Evolutionary conservation across 2,888 invertebrate species (phyloP), one percentile per base, ranked within the genome.

Genomic region (Clanis bilineata): DNA sequence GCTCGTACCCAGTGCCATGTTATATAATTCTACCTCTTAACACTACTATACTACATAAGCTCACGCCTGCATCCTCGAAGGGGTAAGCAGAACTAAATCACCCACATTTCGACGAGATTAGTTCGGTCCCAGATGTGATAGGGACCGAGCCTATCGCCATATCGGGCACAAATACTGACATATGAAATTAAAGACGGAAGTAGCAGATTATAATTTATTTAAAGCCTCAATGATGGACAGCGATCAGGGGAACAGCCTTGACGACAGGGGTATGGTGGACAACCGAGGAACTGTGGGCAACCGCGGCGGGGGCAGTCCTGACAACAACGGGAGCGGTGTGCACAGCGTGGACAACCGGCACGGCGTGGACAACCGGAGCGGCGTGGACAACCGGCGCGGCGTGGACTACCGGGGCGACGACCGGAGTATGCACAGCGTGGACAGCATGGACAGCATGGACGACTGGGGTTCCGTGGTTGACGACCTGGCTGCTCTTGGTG

Each of bases 401-500:
- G 10, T 80, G 77, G 2, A 89, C 86, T n/a, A 83, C 77, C n/a
- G 82, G 82, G 36, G 87, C 76, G 32, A 59, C 55, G 23, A 78
- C 63, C 6, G 76, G 65, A 10, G 77, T 74, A 15, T 79, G 75
- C 10, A 88, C 80, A 25, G 84, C 77, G 28, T 81, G 80, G 54
- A 85, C 73, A 23, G 82, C 73, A 62, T 81, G 82, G 25, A 58
- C 80, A 5, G 83, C 68, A 63, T 85, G 85, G 0, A 86, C 82
- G 1, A 86, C 69, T 0, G 88, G 85, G 7, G 83, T 71, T 36
- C 90, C 90, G 57, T 90, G 90, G 86, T 88, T 86, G 12, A 91
- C 90, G 1, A 89, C 76, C 68, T 89, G 90, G 82, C 90, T 90
- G 79, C 85, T 88, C 83, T 88, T 89, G 56, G 90, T 89, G 74